These are phyloP conservation scores for Boleophthalmus pectinirostris DNA, from an alignment of 2,113 vertebrate genomes.

Conservation along the genomic window DNA sequence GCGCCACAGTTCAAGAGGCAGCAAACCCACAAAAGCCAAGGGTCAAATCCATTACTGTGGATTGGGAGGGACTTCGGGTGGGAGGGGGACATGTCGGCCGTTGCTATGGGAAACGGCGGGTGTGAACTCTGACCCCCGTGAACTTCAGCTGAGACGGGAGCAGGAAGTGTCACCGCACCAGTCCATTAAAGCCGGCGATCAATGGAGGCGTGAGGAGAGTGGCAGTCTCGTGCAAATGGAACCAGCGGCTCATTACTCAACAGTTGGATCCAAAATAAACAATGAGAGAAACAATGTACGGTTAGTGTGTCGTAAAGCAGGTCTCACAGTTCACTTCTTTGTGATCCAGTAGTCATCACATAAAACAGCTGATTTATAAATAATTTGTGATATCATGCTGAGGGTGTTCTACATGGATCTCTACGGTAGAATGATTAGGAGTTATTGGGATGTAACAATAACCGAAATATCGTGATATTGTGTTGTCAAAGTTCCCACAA, in stretches of 20 bases:
- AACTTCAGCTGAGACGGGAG: conserved; percentile 60
- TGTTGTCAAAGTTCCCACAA: no score
- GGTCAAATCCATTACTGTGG: conserved; percentile 79
- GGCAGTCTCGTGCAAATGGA: conserved; percentile 18
- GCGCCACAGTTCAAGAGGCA: conserved; percentile 62
- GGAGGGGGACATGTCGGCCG: conserved; percentile 64
- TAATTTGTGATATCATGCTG: no score
- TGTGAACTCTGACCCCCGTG: conserved; percentile 70
- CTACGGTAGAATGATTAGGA: no score
- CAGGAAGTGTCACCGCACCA: conserved; percentile 39
- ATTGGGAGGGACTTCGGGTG: conserved; percentile 69
- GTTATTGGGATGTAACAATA: no score
- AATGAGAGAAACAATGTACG: no score
- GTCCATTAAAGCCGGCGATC: conserved; percentile 59
- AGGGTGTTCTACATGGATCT: no score
- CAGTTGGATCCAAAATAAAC: conserved; percentile 4
- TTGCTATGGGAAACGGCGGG: conserved; percentile 73
- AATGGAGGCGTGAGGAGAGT: conserved; percentile 35
- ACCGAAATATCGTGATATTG: no score
- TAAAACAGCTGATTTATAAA: no score
- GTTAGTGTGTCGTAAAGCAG: no score
- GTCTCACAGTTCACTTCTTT: no score
- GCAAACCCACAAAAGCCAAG: conserved; percentile 60
- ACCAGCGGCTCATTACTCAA: conserved; percentile 37
- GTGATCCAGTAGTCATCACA: no score